Evolutionary conservation across 2,888 invertebrate species (phyloP).

Genomic region (Embidobia sp.): DNA sequence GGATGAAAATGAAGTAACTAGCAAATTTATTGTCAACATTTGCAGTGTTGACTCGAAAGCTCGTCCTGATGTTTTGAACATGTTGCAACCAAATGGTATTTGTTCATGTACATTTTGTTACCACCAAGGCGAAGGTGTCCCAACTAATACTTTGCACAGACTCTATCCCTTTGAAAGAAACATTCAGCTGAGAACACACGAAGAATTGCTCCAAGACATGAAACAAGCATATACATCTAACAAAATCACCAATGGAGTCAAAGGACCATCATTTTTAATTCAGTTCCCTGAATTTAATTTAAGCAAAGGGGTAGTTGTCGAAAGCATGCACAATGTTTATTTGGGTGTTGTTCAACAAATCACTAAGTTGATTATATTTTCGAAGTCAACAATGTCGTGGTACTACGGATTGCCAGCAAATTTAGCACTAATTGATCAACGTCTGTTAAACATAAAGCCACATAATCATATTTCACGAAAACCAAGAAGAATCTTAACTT

Average conservation of each 20-base stretch:
- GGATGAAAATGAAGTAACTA: not conserved
- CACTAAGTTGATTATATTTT: constrained; percentile 7
- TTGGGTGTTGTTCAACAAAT: not conserved
- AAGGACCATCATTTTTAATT: not conserved
- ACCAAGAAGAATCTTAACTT: constrained; percentile 36
- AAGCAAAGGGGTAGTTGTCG: not conserved
- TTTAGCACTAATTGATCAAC: constrained; percentile 35
- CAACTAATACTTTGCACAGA: constrained; percentile 8
- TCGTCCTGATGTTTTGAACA: constrained; percentile 9
- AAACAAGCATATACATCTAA: not conserved
- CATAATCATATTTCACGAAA: constrained; percentile 43
- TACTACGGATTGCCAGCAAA: constrained; percentile 25
- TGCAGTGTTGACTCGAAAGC: constrained; percentile 17
- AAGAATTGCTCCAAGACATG: constrained; percentile 9
- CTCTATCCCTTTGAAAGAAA: constrained; percentile 1
- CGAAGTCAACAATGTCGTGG: not conserved
- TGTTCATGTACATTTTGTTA: constrained; percentile 18
- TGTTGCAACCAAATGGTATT: constrained; percentile 15
- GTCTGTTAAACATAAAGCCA: constrained; percentile 39
- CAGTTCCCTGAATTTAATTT: not conserved
- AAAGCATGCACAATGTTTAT: not conserved
- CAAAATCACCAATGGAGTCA: not conserved
- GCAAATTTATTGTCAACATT: constrained; percentile 10
- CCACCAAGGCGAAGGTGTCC: not conserved
- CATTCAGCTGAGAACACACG: not conserved